phyloP scores from a whole-genome alignment of 2,113 vertebrate genomes.

The Australoheros scitulus region DNA sequence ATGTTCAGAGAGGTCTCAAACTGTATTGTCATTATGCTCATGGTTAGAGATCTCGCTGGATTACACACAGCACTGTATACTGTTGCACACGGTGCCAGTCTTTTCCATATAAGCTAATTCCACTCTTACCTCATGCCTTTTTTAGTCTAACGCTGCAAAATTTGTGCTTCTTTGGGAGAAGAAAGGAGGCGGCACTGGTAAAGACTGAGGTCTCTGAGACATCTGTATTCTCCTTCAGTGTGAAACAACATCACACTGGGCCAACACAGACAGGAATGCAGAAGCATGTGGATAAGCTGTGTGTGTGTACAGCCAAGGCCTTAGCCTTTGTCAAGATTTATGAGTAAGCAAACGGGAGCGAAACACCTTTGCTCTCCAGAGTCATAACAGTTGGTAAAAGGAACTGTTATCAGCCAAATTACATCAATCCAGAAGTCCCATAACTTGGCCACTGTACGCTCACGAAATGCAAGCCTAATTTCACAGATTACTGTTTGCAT shows the following conservation, averaged over 20 bases:
- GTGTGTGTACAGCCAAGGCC: slow-evolving; percentile 29
- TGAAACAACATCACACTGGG: slow-evolving; percentile 49
- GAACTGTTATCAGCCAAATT: slow-evolving; percentile 5
- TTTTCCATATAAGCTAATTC: background rate
- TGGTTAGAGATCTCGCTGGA: background rate
- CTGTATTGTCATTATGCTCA: background rate
- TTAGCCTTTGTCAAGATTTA: slow-evolving; percentile 54
- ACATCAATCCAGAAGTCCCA: slow-evolving; percentile 1
- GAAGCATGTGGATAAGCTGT: slow-evolving; percentile 38
- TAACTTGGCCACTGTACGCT: background rate
- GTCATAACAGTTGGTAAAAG: slow-evolving; percentile 17
- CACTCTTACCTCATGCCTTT: background rate
- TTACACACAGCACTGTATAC: background rate
- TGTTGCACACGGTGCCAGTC: too few relatives aligned
- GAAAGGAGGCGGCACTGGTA: background rate
- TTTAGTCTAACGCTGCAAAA: background rate
- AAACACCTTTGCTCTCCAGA: slow-evolving; percentile 38
- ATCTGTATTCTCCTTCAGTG: slow-evolving; percentile 59
- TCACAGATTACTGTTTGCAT: background rate
- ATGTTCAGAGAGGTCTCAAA: background rate
- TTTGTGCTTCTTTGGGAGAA: background rate
- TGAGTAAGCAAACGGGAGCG: slow-evolving; percentile 37
- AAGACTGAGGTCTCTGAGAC: slow-evolving; percentile 25
- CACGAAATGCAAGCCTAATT: background rate
- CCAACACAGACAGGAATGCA: slow-evolving; percentile 61